Evolutionary conservation across 2,888 invertebrate genomes (phyloP), one percentile per base, ranked within the genome.

Genomic region (Plebejus anna): DNA sequence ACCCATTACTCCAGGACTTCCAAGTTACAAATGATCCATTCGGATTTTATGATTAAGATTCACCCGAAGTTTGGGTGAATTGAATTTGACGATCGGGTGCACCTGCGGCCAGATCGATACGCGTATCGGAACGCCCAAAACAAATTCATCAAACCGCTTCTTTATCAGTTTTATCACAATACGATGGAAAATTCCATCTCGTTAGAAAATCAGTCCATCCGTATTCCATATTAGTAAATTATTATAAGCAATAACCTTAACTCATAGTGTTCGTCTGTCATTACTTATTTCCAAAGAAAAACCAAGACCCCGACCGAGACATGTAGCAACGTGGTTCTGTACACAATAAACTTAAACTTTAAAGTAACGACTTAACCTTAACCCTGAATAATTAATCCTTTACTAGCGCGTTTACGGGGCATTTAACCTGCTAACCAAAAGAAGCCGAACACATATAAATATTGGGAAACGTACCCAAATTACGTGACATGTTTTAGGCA

Each of bases 21-120:
- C 28, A 61, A 61, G 11, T 61, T 28, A 72, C 28, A 72, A 72
- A 72, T 72, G n/a, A 47, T 47, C 47, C 47, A 28, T 72, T 22
- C 28, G 73, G 73, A 32, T 73, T 51, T 73, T 51, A 73, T 73
- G 55, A 73, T 51, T 73, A 73, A 73, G 16, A 73, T 73, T 73
- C 55, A 55, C 28, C 66, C 66, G 36, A 55, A 55, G 51, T 22
- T 28, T 32, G 73, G 73, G 51, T 51, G 28, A 51, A 73, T 51
- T 73, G 51, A 73, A 73, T 73, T 55, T 28, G 73, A 55, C 55
- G 22, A 73, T 73, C 51, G 51, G 51, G 51, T 73, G 73, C 73
- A 73, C 73, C 73, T 73, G 73, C 66, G 66, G 16, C 66, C 32
- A 13, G 51, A 73, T 73, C 51, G 13, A 73, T 73, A 73, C 73